phyloP scores from a whole-genome alignment of 2,888 invertebrate species.

The Lepidonotus clava region DNA sequence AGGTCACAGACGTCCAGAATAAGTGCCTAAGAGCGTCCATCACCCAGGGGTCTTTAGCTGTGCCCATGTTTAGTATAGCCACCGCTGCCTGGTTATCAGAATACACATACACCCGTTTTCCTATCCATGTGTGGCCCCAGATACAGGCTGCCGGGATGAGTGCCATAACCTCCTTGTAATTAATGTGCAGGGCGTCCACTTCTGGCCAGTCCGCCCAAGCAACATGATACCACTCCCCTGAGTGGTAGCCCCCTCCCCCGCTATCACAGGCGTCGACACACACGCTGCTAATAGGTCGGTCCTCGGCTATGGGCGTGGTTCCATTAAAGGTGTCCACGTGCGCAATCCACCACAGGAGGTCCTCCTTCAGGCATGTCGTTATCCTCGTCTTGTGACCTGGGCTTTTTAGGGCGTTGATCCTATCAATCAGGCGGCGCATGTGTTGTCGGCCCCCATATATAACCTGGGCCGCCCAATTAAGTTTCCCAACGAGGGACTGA shows the following conservation, averaged over 20 bases:
- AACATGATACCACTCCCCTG: constrained; percentile 2
- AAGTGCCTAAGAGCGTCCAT: background rate
- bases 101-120: background rate
- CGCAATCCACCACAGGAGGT: constrained; percentile 18
- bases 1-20: background rate
- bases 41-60: background rate
- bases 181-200: background rate
- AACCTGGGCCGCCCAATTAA: background rate
- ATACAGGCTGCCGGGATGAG: too few relatives aligned
- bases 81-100: constrained; percentile 7
- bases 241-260: background rate
- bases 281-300: background rate
- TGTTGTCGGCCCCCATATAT: background rate
- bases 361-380: background rate
- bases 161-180: background rate
- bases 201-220: background rate
- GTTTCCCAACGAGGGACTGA: background rate
- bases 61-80: background rate
- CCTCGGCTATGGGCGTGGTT: background rate
- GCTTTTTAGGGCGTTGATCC: background rate
- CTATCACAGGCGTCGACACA: background rate
- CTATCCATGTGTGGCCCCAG: background rate
- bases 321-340: background rate
- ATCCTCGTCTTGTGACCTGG: background rate
- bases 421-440: background rate